Evolutionary conservation across 2,797 vertebrate genomes (phyloP).

Genomic region (Hozukius guyotensis): DNA sequence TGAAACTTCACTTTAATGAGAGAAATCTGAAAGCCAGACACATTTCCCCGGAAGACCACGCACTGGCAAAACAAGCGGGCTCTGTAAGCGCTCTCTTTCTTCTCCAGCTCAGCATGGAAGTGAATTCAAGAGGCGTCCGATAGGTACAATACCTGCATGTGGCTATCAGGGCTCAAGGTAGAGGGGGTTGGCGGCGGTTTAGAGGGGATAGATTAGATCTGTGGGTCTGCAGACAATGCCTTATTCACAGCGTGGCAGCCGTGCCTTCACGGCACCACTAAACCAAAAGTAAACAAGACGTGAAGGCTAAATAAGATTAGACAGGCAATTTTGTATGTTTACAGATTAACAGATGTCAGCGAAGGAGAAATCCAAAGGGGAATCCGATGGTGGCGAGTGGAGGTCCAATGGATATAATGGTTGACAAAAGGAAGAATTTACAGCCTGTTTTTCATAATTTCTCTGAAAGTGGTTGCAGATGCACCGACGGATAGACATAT

Average conservation of each 20-base stretch:
- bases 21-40: constrained; percentile 60
- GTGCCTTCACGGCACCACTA: constrained; percentile 53
- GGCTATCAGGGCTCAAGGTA: constrained; percentile 53
- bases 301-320: constrained; percentile 74
- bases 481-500: constrained; percentile 33
- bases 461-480: constrained; percentile 57
- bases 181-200: constrained; percentile 48
- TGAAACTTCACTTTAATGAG: constrained; percentile 46
- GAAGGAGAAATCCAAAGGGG: constrained; percentile 28
- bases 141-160: constrained; percentile 70
- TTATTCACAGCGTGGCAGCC: constrained; percentile 72
- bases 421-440: constrained; percentile 34
- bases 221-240: constrained; percentile 71
- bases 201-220: constrained; percentile 69
- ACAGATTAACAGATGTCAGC: constrained; percentile 68
- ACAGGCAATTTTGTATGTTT: constrained; percentile 76
- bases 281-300: constrained; percentile 77
- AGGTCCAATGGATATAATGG: constrained; percentile 33
- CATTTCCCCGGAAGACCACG: constrained; percentile 30
- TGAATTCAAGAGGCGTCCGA: constrained; percentile 55
- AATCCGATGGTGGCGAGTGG: constrained; percentile 18
- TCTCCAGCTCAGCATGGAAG: constrained; percentile 35
- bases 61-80: constrained; percentile 37
- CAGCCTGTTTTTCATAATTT: constrained; percentile 54
- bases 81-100: constrained; percentile 26